Percentiles rank a stretch among this genome's conserved stretches.
Evolutionary conservation across 2,113 vertebrate species (phyloP).

Genomic region (Arenaria interpres): DNA sequence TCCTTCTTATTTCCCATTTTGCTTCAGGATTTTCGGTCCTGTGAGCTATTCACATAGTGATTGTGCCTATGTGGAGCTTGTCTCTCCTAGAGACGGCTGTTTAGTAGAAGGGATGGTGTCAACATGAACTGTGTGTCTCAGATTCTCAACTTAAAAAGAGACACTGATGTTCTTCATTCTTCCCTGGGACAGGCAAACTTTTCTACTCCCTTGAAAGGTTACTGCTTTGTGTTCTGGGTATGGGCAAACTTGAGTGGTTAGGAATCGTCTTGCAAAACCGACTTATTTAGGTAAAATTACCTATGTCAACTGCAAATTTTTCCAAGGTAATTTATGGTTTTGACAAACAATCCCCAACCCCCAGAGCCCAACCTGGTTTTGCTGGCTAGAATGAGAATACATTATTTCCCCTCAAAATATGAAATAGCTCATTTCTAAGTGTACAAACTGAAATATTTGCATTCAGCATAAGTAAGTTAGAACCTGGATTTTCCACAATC

Average conservation of each 20-base stretch:
- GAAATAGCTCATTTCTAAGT: neutral
- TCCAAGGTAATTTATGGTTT: neutral
- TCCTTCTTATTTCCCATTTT: neutral
- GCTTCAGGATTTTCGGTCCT: neutral
- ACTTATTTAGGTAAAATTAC: neutral
- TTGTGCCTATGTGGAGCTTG: neutral
- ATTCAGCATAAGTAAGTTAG: neutral
- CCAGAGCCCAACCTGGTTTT: neutral
- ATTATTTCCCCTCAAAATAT: neutral
- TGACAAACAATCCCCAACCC: neutral
- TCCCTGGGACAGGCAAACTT: neutral
- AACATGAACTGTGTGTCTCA: neutral
- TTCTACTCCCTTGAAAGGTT: neutral
- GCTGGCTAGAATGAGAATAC: neutral
- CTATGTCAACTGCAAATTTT: neutral
- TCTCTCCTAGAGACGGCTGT: neutral
- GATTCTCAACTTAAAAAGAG: neutral
- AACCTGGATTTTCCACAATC: neutral
- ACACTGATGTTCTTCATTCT: neutral
- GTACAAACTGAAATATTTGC: neutral
- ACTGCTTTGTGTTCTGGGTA: neutral
- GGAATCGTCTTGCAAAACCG: neutral
- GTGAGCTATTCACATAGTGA: neutral
- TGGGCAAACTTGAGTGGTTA: neutral
- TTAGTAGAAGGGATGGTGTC: neutral